phyloP scores from a whole-genome alignment of 64 coral and sea anemone species.

The Dendrophyllia cribrosa region DNA sequence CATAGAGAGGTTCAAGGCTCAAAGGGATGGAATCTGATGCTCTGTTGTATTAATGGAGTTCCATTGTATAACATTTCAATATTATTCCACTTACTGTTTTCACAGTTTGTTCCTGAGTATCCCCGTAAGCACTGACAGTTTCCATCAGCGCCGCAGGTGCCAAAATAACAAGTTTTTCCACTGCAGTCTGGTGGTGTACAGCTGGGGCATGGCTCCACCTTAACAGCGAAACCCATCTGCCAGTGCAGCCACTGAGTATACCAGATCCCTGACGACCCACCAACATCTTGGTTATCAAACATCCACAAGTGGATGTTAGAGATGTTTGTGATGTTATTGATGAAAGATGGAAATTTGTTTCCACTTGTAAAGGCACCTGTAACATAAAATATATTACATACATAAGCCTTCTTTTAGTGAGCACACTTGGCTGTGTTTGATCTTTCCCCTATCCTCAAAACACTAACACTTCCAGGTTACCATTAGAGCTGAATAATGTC shows the following conservation, averaged over 20 bases:
- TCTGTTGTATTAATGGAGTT: no score
- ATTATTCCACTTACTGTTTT: slow-evolving; percentile 69
- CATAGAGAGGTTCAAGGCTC: no score
- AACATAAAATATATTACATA: background rate
- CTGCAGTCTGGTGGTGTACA: slow-evolving; percentile 40
- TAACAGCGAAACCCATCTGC: slow-evolving; percentile 87
- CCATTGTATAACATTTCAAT: no score
- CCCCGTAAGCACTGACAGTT: slow-evolving; percentile 89
- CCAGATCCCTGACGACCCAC: slow-evolving; percentile 84
- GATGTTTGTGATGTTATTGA: slow-evolving; percentile 76
- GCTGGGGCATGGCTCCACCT: slow-evolving; percentile 49
- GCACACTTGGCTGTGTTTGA: no score
- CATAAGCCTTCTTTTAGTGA: no score
- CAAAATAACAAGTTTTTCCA: slow-evolving; percentile 92
- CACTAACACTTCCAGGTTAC: no score
- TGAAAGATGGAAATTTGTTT: slow-evolving; percentile 69
- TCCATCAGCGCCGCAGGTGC: slow-evolving; percentile 83
- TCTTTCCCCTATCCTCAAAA: no score
- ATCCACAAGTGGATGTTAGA: slow-evolving; percentile 91
- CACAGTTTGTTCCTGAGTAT: slow-evolving; percentile 88
- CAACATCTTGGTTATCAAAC: slow-evolving; percentile 85
- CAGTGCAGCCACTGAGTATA: slow-evolving; percentile 95
- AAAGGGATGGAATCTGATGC: no score
- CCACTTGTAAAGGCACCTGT: slow-evolving; percentile 84
- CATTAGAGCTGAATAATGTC: no score